Evolutionary conservation across 1,140 invertebrate genomes (phyloP).

Genomic region (Drosophila sucinea): DNA sequence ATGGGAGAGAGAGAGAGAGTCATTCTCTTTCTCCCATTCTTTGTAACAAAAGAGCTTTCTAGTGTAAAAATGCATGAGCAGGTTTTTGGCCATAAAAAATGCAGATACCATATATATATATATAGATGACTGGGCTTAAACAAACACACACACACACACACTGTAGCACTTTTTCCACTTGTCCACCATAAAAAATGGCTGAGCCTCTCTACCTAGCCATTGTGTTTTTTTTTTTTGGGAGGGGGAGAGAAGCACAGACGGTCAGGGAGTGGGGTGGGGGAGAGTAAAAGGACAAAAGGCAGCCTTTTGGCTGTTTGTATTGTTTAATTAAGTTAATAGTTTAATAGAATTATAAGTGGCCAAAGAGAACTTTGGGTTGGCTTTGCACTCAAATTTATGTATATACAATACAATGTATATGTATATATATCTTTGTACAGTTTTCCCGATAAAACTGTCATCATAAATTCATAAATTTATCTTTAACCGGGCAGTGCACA

Average conservation of each 20-base stretch:
- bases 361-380: slow-evolving; percentile 19
- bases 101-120: slow-evolving; percentile 3
- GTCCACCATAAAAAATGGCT: slow-evolving; percentile 39
- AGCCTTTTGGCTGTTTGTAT: slow-evolving; percentile 44
- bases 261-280: background rate
- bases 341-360: slow-evolving; percentile 79
- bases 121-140: slow-evolving; percentile 7
- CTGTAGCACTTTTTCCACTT: slow-evolving; percentile 3
- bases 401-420: background rate
- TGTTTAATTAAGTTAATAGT: slow-evolving; percentile 80
- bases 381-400: slow-evolving; percentile 22
- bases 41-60: background rate
- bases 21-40: background rate
- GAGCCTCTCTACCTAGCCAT: slow-evolving; percentile 23
- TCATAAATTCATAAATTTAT: slow-evolving; percentile 70
- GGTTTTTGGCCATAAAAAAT: slow-evolving; percentile 4
- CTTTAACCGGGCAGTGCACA: background rate
- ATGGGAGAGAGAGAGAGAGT: background rate
- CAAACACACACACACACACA: background rate
- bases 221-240: background rate
- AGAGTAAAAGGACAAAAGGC: slow-evolving; percentile 44
- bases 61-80: slow-evolving; percentile 2
- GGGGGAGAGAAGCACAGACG: background rate
- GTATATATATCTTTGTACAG: background rate
- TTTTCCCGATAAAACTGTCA: slow-evolving; percentile 61